Evolutionary conservation across 2,797 vertebrate genomes (phyloP).

Genomic region (Schizopygopsis pylzovi): DNA sequence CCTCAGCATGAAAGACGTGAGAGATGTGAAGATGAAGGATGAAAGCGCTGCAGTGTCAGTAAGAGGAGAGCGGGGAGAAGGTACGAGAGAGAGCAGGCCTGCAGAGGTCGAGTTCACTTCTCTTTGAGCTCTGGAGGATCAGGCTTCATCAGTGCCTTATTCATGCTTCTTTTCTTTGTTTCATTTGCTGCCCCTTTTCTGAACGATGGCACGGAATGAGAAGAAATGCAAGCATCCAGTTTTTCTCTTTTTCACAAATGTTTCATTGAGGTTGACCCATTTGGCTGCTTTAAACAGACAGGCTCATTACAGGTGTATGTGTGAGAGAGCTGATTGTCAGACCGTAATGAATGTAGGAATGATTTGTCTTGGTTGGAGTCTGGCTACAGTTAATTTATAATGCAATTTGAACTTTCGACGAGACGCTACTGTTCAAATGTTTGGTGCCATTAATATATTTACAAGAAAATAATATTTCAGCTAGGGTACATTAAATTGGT

Average conservation of each 20-base stretch:
- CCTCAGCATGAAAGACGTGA: conserved; percentile 19
- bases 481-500: not conserved
- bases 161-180: conserved; percentile 64
- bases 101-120: conserved; percentile 40
- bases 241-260: conserved; percentile 20
- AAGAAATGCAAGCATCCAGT: not conserved
- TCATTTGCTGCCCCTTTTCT: conserved; percentile 62
- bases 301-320: conserved; percentile 5
- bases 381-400: not conserved
- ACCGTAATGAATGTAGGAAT: not conserved
- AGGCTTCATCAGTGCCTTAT: conserved; percentile 63
- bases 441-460: not conserved
- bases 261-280: conserved; percentile 6
- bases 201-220: conserved; percentile 3
- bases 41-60: conserved; percentile 25
- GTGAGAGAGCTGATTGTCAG: too few relatives aligned
- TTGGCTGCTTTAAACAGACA: not conserved
- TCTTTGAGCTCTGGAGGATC: conserved; percentile 52
- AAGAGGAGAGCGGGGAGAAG: conserved; percentile 51
- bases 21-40: conserved; percentile 42
- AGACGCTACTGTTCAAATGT: not conserved
- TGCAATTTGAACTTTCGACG: not conserved
- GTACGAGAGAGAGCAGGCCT: conserved; percentile 33
- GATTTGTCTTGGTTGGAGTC: not conserved
- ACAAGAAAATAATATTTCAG: not conserved